Conservation (phyloP, 2,888 invertebrate genomes). For the Eilema sororculum region DNA sequence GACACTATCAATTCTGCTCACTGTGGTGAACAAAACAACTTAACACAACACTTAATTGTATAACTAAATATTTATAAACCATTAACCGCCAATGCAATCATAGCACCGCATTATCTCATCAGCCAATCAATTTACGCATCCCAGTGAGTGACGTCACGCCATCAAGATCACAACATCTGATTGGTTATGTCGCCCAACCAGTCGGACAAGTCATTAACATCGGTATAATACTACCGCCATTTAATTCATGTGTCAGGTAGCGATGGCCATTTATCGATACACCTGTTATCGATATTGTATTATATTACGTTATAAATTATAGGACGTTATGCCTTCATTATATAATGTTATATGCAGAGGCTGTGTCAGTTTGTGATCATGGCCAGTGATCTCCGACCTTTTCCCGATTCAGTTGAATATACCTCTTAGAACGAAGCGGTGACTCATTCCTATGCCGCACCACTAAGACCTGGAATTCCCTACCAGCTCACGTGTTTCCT, state of each 20-base stretch:
- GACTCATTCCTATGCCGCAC: too few relatives aligned
- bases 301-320: background rate
- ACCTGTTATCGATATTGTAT: background rate
- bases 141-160: conserved; percentile 35
- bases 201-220: conserved; percentile 38
- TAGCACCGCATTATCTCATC: conserved; percentile 14
- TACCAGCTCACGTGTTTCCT: too few relatives aligned
- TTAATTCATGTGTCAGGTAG: conserved; percentile 36
- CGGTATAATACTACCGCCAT: conserved; percentile 39
- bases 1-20: too few relatives aligned
- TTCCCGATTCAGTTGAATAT: too few relatives aligned
- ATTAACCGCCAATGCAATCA: conserved; percentile 25
- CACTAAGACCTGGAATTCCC: too few relatives aligned
- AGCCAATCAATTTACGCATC: conserved; percentile 38
- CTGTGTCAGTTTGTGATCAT: too few relatives aligned
- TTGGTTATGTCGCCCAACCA: conserved; percentile 41
- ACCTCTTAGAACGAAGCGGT: too few relatives aligned
- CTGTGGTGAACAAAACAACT: background rate
- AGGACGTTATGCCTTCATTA: too few relatives aligned
- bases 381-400: too few relatives aligned
- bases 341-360: too few relatives aligned
- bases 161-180: conserved; percentile 37
- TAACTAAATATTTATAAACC: conserved; percentile 24
- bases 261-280: background rate
- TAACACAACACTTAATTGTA: background rate